Evolutionary conservation across 2,113 vertebrate genomes (phyloP).

Genomic region (Talpa occidentalis): DNA sequence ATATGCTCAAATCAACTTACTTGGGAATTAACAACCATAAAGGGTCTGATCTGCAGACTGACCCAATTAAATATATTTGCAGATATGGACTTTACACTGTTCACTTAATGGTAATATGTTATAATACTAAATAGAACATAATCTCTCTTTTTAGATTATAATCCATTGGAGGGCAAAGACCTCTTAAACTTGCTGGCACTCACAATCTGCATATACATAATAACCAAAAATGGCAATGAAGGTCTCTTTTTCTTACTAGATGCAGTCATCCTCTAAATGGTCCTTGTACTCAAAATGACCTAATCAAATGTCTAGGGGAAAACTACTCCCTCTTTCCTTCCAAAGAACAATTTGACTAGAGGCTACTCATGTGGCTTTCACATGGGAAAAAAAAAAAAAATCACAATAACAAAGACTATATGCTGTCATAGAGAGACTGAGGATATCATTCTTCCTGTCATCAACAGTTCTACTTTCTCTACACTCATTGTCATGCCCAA

Average conservation of each 20-base stretch:
- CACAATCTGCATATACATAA: background rate
- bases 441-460: background rate
- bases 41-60: background rate
- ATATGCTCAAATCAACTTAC: slow-evolving; percentile 1
- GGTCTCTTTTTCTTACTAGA: background rate
- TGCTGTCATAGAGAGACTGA: background rate
- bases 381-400: background rate
- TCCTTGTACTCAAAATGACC: background rate
- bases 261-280: background rate
- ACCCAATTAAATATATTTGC: background rate
- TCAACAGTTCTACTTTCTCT: background rate
- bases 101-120: background rate
- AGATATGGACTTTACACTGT: background rate
- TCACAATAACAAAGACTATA: background rate
- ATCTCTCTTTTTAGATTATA: background rate
- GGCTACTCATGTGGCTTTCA: background rate
- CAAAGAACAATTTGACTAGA: background rate
- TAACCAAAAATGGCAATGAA: background rate
- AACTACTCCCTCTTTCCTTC: background rate
- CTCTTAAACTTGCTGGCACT: background rate
- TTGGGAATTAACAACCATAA: background rate
- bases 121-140: background rate
- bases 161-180: background rate
- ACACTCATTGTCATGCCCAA: background rate
- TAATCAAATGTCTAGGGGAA: background rate